Evolutionary conservation across 2,797 vertebrate species (phyloP), one percentile per base, ranked within the genome.

Genomic region (Anniella stebbinsi): DNA sequence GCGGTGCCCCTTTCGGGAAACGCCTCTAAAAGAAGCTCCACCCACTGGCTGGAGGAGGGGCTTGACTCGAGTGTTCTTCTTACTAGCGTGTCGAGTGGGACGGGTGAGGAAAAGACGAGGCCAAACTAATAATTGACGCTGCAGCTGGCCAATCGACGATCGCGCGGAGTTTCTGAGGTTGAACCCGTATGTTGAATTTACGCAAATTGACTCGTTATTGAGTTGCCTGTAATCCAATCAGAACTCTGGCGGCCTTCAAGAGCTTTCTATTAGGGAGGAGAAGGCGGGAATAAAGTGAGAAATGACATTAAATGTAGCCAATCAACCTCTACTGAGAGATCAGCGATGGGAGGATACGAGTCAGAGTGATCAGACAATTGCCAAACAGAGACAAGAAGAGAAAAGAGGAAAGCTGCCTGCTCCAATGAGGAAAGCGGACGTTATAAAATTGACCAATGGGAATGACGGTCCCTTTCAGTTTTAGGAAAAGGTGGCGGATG

Each of bases 1-100:
- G 88, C 93, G 66, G 83, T 48, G 69, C 66, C 33, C 70, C 78
- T 87, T 82, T 67, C 92, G 86, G 84, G 87, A 95, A 63, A 93
- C 95, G 2, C 94, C 95, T 93, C 84, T 81, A 28, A 0, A 70
- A 48, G 41, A 94, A 84, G 95, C 95, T 93, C 96, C 96, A 93
- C 96, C 96, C 96, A 93, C 94, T 94, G 92, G 28, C 25, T 72
- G 80, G 21, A 93, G 96, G 96, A 94, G 21, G 94, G 92, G 88
- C 85, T 91, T 87, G 94, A 80, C 4, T 9, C 25, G 73, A 84
- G 80, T 78, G 91, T 2, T 36, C 33, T 38, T 3, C 3, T 83
- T 45, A 23, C 8, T 28, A 63, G n/a, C 17, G 48, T 41, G 60
- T 30, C 33, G 30, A 28, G 60, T n/a, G 1, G 2, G 18, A 3